These are phyloP conservation scores for Nixonia krombeini DNA, from an alignment of 1,140 invertebrate genomes.

Conservation along the genomic window DNA sequence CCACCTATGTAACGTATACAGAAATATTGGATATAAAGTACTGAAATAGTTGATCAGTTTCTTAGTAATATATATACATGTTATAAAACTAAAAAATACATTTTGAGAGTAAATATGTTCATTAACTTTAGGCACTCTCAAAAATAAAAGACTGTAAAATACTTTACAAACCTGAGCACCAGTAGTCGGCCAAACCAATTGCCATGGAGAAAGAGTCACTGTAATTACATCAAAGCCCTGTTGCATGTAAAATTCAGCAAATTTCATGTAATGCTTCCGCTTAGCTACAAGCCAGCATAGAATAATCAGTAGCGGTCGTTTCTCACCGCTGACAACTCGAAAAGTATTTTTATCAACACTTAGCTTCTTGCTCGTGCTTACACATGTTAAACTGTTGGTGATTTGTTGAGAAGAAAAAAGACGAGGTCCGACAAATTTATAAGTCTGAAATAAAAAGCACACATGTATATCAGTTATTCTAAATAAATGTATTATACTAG, in stretches of 20 bases:
- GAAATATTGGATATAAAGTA: no score
- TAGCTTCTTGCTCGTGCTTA: conserved; percentile 70
- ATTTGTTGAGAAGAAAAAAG: conserved; percentile 74
- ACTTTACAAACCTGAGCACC: conserved; percentile 77
- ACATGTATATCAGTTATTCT: no score
- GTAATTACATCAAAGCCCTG: conserved; percentile 88
- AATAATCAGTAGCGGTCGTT: conserved; percentile 79
- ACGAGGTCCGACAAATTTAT: conserved; percentile 65
- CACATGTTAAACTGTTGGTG: conserved; percentile 78
- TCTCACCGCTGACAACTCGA: conserved; percentile 48
- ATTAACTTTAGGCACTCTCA: not conserved
- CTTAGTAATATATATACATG: not conserved
- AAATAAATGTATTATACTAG: no score
- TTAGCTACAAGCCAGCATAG: conserved; percentile 88
- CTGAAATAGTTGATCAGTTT: not conserved
- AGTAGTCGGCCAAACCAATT: conserved; percentile 85
- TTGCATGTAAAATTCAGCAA: conserved; percentile 83
- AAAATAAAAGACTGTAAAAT: not conserved
- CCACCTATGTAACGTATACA: conserved; percentile 71
- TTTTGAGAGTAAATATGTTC: not conserved
- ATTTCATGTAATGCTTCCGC: conserved; percentile 87
- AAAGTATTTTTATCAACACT: conserved; percentile 20
- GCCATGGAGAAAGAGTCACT: conserved; percentile 83
- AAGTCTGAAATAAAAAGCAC: conserved; percentile 27
- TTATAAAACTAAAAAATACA: not conserved